Conservation (phyloP, 2,888 invertebrate species). For the Caradrina kadenii region DNA sequence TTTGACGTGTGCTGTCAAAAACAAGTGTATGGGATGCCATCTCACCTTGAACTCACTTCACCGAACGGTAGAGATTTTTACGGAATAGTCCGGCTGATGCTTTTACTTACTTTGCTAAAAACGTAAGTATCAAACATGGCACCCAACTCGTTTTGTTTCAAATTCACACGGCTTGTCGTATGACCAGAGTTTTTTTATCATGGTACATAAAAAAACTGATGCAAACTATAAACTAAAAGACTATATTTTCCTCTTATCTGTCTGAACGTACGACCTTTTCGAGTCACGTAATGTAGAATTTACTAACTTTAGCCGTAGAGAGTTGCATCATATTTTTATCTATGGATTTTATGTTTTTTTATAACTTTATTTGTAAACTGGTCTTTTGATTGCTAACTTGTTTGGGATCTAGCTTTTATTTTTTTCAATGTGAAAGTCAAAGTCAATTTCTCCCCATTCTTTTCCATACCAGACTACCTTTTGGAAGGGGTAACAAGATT, state of each 20-base stretch:
- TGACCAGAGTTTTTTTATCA: slow-evolving; percentile 11
- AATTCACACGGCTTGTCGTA: slow-evolving; percentile 30
- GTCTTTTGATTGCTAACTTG: neutral
- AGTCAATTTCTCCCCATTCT: no score
- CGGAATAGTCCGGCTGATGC: no score
- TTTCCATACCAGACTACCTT: no score
- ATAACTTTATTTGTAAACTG: slow-evolving; percentile 26
- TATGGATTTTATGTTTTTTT: slow-evolving; percentile 15
- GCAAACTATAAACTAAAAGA: slow-evolving; percentile 38
- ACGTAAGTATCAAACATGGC: neutral
- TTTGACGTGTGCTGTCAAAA: no score
- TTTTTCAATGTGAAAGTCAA: no score
- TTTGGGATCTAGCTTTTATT: no score
- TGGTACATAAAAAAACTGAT: slow-evolving; percentile 23
- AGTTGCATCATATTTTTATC: slow-evolving; percentile 53
- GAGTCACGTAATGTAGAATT: slow-evolving; percentile 37
- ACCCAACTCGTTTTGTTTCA: slow-evolving; percentile 12
- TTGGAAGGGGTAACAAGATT: no score
- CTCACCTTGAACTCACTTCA: no score
- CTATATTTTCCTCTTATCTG: slow-evolving; percentile 43
- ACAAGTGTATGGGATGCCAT: no score
- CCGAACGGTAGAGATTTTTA: no score
- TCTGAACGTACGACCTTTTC: slow-evolving; percentile 42
- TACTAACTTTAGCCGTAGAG: slow-evolving; percentile 9
- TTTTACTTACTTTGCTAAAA: no score